Base-by-base conservation (phyloP, 2,797 vertebrate genomes). In the Cottoperca gobio region DNA sequence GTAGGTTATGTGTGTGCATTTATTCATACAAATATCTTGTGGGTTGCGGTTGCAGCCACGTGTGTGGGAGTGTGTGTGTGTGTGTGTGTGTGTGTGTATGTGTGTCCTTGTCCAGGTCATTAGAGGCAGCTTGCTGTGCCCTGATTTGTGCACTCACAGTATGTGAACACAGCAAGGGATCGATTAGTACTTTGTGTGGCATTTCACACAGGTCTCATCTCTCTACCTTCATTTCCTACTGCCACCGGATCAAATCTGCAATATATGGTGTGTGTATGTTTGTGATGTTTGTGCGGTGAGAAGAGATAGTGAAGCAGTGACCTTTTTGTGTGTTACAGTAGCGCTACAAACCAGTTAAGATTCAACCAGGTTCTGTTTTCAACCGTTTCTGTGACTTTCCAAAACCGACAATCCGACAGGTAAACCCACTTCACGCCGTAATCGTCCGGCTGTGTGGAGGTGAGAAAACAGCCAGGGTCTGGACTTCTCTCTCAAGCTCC, bases 121-220 rank as follows among this genome's bases (percentile, higher is more conserved):
- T 93, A 93, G 90, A 92, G 86, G 84, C 72, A 84, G 70, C 93
- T 89, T 86, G 90, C 92, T 89, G 92, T 89, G 92, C 88, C 90
- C 92, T 92, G 90, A 92, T 93, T 92, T 92, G 91, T 92, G 91
- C 90, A 89, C 86, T 91, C 91, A 87, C 92, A 93, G 92, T 91
- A 86, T 92, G 92, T 85, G 85, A 86, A 91, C 93, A 82, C 91
- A 93, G 92, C 90, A 64, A 88, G 93, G 81, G 81, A 90, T 92
- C 71, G 91, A 93, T 93, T 91, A 91, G 90, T 86, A 85, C 84
- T 87, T 90, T 88, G 88, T 87, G 86, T 92, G 93, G 90, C 92
- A 92, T 93, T 93, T 93, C 84, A 91, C 88, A 87, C 85, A 81
- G 69, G 82, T 86, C 76, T 84, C 87, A 77, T 80, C 78, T 80